phyloP scores from a whole-genome alignment of 2,797 vertebrate genomes.

The Apogon hyalosoma region DNA sequence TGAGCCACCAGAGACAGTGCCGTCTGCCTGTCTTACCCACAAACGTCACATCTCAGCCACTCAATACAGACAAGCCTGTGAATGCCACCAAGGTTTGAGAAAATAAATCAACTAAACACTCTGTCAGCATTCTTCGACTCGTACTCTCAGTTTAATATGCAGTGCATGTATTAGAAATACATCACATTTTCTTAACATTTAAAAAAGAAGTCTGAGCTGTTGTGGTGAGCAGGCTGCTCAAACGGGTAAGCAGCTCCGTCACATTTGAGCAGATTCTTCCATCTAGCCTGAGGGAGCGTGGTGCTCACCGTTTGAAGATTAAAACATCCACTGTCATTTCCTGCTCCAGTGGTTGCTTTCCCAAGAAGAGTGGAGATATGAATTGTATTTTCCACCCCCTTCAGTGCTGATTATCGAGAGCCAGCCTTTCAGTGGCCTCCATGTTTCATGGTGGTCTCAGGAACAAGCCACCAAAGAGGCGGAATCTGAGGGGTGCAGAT shows the following conservation, averaged over 20 bases:
- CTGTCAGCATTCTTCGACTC: slow-evolving; percentile 21
- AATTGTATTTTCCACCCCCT: slow-evolving; percentile 91
- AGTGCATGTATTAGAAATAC: slow-evolving; percentile 24
- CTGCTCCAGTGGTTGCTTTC: slow-evolving; percentile 92
- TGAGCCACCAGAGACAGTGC: slow-evolving; percentile 61
- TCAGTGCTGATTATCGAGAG: slow-evolving; percentile 89
- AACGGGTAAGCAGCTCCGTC: slow-evolving; percentile 74
- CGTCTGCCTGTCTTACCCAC: slow-evolving; percentile 59
- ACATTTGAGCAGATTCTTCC: slow-evolving; percentile 82
- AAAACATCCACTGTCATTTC: slow-evolving; percentile 94
- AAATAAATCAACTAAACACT: slow-evolving; percentile 8
- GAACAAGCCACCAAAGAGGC: slow-evolving; percentile 88
- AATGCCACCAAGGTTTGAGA: slow-evolving; percentile 4
- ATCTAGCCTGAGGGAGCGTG: slow-evolving; percentile 84
- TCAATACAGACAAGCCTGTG: slow-evolving; percentile 17
- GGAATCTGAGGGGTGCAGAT: slow-evolving; percentile 88
- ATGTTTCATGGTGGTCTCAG: slow-evolving; percentile 97
- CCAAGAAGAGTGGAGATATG: slow-evolving; percentile 88
- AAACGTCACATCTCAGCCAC: slow-evolving; percentile 16
- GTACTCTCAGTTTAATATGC: slow-evolving; percentile 26
- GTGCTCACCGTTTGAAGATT: slow-evolving; percentile 93
- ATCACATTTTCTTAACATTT: slow-evolving; percentile 39
- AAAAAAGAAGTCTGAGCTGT: slow-evolving; percentile 18
- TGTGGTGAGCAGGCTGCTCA: slow-evolving; percentile 65
- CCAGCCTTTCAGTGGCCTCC: slow-evolving; percentile 87